phyloP scores from a whole-genome alignment of 2,888 invertebrate genomes.

The Eupeodes latifasciatus region DNA sequence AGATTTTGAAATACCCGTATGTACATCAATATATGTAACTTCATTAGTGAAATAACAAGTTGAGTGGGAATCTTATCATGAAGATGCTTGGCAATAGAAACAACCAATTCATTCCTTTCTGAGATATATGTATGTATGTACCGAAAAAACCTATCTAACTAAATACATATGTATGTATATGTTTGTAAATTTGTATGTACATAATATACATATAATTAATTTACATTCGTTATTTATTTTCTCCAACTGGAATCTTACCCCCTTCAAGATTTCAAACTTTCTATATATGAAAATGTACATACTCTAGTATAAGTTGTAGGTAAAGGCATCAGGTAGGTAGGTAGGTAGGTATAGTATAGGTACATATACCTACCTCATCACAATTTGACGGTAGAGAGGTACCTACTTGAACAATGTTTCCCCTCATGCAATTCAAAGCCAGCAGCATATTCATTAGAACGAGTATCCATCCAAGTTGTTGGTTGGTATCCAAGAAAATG shows the following conservation, averaged over 20 bases:
- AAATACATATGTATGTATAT: neutral
- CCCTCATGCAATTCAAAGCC: slow-evolving; percentile 53
- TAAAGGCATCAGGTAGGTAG: neutral
- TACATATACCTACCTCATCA: neutral
- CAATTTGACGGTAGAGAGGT: neutral
- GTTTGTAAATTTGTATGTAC: slow-evolving; percentile 12
- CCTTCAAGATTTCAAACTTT: slow-evolving; percentile 16
- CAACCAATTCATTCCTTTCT: neutral
- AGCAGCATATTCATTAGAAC: slow-evolving; percentile 66
- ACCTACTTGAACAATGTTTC: slow-evolving; percentile 43
- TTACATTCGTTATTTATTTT: slow-evolving; percentile 44
- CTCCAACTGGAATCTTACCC: slow-evolving; percentile 43
- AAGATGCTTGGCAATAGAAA: neutral
- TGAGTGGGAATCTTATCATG: neutral
- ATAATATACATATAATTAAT: slow-evolving; percentile 42
- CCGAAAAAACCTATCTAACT: neutral
- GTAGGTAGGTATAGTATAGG: neutral
- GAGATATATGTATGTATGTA: neutral
- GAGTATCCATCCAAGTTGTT: slow-evolving; percentile 52
- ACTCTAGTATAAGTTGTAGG: too few relatives aligned
- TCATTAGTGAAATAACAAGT: neutral
- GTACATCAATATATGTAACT: neutral
- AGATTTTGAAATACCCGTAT: neutral
- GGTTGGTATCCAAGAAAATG: slow-evolving; percentile 21
- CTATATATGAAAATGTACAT: neutral